Evolutionary conservation across 1,140 invertebrate species (phyloP).

Genomic region (Cydia strobilella): DNA sequence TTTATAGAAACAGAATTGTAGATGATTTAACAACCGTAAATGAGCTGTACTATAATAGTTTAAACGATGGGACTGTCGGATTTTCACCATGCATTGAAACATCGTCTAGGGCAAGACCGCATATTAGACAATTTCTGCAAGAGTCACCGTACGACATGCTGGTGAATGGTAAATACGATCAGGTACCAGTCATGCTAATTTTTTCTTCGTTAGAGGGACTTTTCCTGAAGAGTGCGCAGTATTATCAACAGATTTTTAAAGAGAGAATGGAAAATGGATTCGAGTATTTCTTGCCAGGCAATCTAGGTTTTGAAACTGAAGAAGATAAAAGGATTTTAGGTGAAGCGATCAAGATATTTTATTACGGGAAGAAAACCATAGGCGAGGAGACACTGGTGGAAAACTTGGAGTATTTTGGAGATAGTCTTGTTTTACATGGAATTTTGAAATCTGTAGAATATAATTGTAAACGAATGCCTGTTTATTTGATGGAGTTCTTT

Average conservation of each 20-base stretch:
- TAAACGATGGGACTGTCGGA: background rate
- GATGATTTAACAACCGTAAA: background rate
- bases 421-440: background rate
- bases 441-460: slow-evolving; percentile 17
- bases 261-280: background rate
- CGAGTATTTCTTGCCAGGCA: background rate
- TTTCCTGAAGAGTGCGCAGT: background rate
- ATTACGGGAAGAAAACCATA: slow-evolving; percentile 31
- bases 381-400: slow-evolving; percentile 18
- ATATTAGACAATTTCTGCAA: background rate
- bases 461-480: background rate
- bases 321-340: background rate
- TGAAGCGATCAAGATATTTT: slow-evolving; percentile 3
- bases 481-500: slow-evolving; percentile 26
- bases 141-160: background rate
- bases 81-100: slow-evolving; percentile 7
- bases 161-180: background rate
- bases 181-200: background rate
- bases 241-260: background rate
- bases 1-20: background rate
- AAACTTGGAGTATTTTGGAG: slow-evolving; percentile 18
- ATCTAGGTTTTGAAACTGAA: slow-evolving; percentile 1
- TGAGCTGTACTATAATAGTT: background rate
- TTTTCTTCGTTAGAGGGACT: background rate
- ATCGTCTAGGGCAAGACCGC: background rate